Evolutionary conservation across 2,113 vertebrate species (phyloP).

Genomic region (Coptodon bakossiorum): DNA sequence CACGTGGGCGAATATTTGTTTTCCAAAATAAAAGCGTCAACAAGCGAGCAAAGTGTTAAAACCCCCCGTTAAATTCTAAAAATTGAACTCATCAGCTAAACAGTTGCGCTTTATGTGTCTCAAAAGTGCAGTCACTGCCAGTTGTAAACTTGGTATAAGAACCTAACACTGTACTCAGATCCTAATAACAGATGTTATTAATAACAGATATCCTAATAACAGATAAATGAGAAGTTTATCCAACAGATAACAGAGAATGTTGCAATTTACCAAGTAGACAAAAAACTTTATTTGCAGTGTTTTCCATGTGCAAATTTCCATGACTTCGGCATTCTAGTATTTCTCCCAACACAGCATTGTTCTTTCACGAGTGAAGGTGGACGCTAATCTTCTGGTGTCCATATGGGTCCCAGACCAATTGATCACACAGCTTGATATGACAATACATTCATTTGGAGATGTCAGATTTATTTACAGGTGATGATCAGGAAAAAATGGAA

Average conservation of each 20-base stretch:
- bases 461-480: not conserved
- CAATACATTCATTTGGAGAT: not conserved
- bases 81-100: not conserved
- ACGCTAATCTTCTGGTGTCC: not conserved
- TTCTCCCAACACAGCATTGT: not conserved
- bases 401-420: not conserved
- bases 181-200: not conserved
- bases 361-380: not conserved
- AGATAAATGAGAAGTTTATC: not conserved
- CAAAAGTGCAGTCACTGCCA: not conserved
- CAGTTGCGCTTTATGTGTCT: not conserved
- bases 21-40: constrained; percentile 14
- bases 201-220: not conserved
- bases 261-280: not conserved
- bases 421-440: not conserved
- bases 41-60: not conserved
- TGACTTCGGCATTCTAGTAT: not conserved
- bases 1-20: not conserved
- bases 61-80: rapidly evolving
- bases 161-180: not conserved
- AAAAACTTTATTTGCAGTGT: constrained; percentile 24
- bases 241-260: not conserved
- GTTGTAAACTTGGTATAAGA: not conserved
- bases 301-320: not conserved
- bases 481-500: not conserved